A percentile compares a stretch with the other conserved stretches of the same genome.
Evolutionary conservation across 2,888 invertebrate species (phyloP).

Genomic region (Noctua fimbriata): DNA sequence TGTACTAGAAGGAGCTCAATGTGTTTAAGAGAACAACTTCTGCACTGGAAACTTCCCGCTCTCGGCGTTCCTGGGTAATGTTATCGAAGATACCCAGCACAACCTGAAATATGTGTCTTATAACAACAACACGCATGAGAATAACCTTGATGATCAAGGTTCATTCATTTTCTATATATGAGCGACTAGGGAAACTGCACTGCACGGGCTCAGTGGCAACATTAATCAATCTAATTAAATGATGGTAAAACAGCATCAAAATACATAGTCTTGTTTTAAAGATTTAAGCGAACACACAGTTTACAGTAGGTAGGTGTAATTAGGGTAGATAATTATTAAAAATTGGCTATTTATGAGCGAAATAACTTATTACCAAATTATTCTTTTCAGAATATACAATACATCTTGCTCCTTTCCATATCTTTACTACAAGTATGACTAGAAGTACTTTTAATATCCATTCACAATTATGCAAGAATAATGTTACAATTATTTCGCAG

Average conservation of each 20-base stretch:
- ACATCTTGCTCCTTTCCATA: background rate
- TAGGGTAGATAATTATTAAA: background rate
- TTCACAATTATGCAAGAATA: slow-evolving; percentile 15
- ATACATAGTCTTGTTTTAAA: background rate
- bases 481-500: slow-evolving; percentile 25
- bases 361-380: background rate
- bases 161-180: background rate
- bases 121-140: too few relatives aligned
- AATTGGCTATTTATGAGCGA: background rate
- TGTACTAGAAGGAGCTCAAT: background rate
- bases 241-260: background rate
- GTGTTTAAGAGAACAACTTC: background rate
- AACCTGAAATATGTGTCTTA: too few relatives aligned
- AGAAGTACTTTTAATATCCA: background rate
- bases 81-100: background rate
- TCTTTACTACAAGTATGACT: background rate
- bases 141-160: background rate
- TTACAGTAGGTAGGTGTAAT: background rate
- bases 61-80: background rate
- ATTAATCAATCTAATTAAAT: background rate
- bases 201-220: background rate
- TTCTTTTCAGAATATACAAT: background rate
- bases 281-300: background rate
- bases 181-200: background rate
- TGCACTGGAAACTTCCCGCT: background rate